A percentile compares a stretch with the other conserved stretches of the same genome.
Evolutionary conservation across 2,113 vertebrate species (phyloP).

Genomic region (Zapornia atra): DNA sequence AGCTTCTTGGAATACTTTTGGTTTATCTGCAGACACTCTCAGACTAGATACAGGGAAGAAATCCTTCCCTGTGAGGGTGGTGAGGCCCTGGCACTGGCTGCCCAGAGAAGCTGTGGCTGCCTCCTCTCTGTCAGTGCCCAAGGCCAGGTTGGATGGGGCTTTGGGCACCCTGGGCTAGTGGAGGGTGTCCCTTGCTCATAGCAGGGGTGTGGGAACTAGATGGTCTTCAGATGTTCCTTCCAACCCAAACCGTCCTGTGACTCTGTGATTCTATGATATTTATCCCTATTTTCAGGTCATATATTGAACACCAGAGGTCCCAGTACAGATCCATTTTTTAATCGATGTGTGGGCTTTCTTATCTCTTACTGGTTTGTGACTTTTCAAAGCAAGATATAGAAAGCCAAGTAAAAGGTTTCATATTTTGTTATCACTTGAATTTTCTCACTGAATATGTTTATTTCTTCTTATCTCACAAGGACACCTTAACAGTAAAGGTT

Average conservation of each 20-base stretch:
- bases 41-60: too few species aligned
- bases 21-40: not conserved
- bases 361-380: not conserved
- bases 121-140: too few species aligned
- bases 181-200: too few species aligned
- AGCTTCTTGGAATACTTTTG: not conserved
- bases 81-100: too few species aligned
- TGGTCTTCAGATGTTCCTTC: not conserved
- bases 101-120: too few species aligned
- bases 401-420: not conserved
- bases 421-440: not conserved
- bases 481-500: not conserved
- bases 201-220: not conserved
- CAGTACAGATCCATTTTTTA: not conserved
- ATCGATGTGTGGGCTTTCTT: rapidly evolving
- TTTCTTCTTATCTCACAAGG: not conserved
- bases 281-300: not conserved
- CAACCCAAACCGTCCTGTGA: not conserved
- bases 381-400: not conserved
- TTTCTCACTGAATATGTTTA: not conserved
- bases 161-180: too few species aligned
- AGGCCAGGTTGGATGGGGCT: too few species aligned
- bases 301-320: not conserved
- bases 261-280: not conserved
- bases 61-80: too few species aligned